A percentile compares a stretch with the other conserved stretches of the same genome.
These are phyloP conservation scores for Cheilosia grossa DNA, from an alignment of 2,888 invertebrate genomes.

Conservation along the genomic window DNA sequence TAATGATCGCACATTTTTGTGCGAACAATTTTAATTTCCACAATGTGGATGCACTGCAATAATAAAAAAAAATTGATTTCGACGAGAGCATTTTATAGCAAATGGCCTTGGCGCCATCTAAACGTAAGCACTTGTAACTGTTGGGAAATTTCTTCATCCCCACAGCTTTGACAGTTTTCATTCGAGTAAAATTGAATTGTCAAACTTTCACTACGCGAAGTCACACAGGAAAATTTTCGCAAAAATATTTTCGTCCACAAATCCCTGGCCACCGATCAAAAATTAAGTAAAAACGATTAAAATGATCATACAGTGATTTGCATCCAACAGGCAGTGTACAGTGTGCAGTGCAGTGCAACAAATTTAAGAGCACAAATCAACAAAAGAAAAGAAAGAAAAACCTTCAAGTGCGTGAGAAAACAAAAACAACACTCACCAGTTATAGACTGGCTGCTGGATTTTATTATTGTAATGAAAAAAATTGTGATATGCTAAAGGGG, in stretches of 20 bases:
- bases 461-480: constrained; percentile 53
- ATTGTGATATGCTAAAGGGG: constrained; percentile 31
- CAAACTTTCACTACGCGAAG: constrained; percentile 73
- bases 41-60: too few relatives aligned
- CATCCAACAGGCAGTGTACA: background rate
- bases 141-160: constrained; percentile 38
- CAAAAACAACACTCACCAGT: constrained; percentile 62
- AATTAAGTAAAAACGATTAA: constrained; percentile 2
- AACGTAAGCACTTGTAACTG: background rate
- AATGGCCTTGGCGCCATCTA: constrained; percentile 12
- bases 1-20: too few relatives aligned
- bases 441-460: constrained; percentile 23
- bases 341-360: constrained; percentile 5
- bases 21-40: too few relatives aligned
- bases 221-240: constrained; percentile 36
- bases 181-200: constrained; percentile 64
- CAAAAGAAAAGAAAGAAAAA: constrained; percentile 30
- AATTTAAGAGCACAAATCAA: constrained; percentile 4
- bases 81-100: constrained; percentile 11
- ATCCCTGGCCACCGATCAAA: constrained; percentile 23
- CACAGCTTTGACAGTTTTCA: constrained; percentile 62
- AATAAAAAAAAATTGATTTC: background rate
- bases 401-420: constrained; percentile 63
- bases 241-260: constrained; percentile 46
- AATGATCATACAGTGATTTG: constrained; percentile 21